Evolutionary conservation across 1,140 invertebrate genomes (phyloP).

Genomic region (Neodiprion virginianus): DNA sequence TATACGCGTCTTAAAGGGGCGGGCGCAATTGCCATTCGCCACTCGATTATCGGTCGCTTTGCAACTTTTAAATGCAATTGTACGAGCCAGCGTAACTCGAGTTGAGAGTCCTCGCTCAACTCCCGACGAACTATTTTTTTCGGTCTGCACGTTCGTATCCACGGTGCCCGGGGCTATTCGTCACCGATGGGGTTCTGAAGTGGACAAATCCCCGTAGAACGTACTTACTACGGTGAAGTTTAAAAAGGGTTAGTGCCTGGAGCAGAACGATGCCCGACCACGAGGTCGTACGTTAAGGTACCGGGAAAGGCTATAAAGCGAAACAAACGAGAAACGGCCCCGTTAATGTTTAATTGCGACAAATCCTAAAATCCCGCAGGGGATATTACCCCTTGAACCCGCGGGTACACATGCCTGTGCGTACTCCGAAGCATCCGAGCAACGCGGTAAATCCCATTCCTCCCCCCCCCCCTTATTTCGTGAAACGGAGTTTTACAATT

Average conservation of each 20-base stretch:
- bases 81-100: too few species aligned
- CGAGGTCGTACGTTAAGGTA: not conserved
- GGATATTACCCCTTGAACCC: not conserved
- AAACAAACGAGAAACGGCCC: not conserved
- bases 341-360: conserved; percentile 7
- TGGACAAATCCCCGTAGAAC: not conserved
- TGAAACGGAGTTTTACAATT: too few species aligned
- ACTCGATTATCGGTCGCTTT: too few species aligned
- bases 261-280: not conserved
- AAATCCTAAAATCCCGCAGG: not conserved
- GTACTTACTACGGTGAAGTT: not conserved
- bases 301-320: not conserved
- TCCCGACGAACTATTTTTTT: not conserved
- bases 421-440: not conserved
- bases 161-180: not conserved
- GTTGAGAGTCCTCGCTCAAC: too few species aligned
- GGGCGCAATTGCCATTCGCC: too few species aligned
- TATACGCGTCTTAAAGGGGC: too few species aligned
- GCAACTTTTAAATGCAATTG: too few species aligned
- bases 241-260: not conserved
- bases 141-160: not conserved
- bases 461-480: not conserved
- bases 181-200: not conserved
- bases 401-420: not conserved
- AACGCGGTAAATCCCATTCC: not conserved